Evolutionary conservation across 2,113 vertebrate species (phyloP).

Genomic region (Podarcis cretensis): DNA sequence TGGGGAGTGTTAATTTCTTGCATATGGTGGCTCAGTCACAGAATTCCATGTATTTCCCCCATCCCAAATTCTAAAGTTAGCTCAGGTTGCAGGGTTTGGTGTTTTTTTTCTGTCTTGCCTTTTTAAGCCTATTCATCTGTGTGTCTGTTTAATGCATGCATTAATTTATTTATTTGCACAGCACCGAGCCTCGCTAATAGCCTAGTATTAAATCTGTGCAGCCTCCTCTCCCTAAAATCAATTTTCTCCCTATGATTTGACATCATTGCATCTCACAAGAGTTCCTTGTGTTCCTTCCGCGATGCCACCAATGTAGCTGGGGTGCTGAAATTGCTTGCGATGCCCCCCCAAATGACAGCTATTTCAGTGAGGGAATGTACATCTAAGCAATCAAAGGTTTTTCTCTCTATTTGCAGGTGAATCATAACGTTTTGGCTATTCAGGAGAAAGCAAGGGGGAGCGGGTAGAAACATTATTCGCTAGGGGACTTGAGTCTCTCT

Average conservation of each 20-base stretch:
- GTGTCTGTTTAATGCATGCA: neutral
- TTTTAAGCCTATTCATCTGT: neutral
- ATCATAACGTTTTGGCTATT: slow-evolving; percentile 17
- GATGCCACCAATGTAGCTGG: rapidly evolving
- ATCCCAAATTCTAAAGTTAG: neutral
- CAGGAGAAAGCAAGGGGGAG: neutral
- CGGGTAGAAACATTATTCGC: no score
- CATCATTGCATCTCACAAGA: neutral
- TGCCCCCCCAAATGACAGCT: neutral
- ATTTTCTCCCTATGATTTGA: neutral
- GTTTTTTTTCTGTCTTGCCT: neutral
- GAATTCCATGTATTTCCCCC: neutral
- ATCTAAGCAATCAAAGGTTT: neutral
- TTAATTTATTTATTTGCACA: slow-evolving; percentile 4
- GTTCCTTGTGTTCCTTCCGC: neutral
- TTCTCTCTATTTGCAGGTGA: neutral
- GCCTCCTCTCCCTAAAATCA: neutral
- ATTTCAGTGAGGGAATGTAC: slow-evolving; percentile 5
- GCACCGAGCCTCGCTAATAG: neutral
- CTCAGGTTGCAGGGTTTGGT: neutral
- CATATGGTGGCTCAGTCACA: neutral
- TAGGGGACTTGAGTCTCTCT: neutral
- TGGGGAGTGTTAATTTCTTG: neutral
- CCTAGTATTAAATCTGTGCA: neutral
- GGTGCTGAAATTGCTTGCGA: rapidly evolving